These are phyloP conservation scores for Drosophila bocki DNA, from an alignment of 1,140 invertebrate species.

Conservation along the genomic window DNA sequence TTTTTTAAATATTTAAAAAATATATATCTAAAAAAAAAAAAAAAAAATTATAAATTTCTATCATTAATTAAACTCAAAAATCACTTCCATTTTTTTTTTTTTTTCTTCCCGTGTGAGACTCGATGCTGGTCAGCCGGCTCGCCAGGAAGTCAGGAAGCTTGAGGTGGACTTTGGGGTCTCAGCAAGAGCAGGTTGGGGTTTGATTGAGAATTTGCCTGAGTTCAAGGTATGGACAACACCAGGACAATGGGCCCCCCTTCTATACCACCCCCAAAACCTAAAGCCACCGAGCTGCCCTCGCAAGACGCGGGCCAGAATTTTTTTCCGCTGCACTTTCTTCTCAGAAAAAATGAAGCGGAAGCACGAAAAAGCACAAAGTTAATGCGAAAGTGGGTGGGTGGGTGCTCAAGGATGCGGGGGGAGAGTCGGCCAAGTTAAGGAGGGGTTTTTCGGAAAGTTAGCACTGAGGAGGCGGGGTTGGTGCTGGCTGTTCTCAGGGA, in stretches of 20 bases:
- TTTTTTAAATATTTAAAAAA: no score
- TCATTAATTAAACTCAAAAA: not conserved
- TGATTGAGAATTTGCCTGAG: conserved; percentile 45
- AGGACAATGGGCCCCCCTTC: conserved; percentile 43
- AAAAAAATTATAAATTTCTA: no score
- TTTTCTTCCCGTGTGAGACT: conserved; percentile 18
- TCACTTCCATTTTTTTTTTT: rapidly evolving
- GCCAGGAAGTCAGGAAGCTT: conserved; percentile 64
- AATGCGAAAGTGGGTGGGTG: conserved; percentile 59
- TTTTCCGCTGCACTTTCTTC: conserved; percentile 62
- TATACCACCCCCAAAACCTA: not conserved
- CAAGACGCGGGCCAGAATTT: conserved; percentile 60
- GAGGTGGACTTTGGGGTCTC: conserved; percentile 33
- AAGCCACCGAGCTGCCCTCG: not conserved
- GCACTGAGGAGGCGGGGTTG: not conserved
- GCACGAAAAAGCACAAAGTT: conserved; percentile 81
- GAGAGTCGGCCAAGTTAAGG: not conserved
- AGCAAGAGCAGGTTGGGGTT: conserved; percentile 2
- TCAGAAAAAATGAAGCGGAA: conserved; percentile 77
- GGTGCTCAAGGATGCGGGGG: not conserved
- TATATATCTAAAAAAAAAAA: no score
- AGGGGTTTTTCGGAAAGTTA: conserved; percentile 29
- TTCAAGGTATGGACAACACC: conserved; percentile 63
- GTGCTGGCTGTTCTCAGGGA: not conserved
- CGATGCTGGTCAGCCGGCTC: conserved; percentile 51